A percentile compares a stretch with the other conserved stretches of the same genome.
These are phyloP conservation scores for Amphiura filiformis DNA, from an alignment of 35 echinoderm and acorn worm genomes.

Conservation along the genomic window DNA sequence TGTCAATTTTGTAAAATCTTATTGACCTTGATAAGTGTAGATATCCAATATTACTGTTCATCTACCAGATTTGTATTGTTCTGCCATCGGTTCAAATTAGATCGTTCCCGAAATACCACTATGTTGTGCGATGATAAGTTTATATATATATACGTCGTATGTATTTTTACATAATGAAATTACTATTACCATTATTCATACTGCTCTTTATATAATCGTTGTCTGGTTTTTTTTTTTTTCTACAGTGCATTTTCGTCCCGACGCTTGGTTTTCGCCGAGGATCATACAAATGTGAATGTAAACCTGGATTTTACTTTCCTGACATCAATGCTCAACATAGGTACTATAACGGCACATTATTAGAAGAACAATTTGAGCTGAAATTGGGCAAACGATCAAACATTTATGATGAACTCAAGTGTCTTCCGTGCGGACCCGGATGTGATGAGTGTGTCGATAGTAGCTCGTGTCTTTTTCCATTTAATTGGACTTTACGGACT, in stretches of 20 bases:
- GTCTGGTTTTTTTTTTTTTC: conserved; percentile 13
- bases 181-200: too few relatives aligned
- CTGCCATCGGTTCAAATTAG: too few relatives aligned
- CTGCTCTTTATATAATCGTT: neutral
- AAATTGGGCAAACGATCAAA: neutral
- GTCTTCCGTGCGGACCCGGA: conserved; percentile 74
- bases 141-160: too few relatives aligned
- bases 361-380: conserved; percentile 71
- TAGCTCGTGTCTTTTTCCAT: conserved; percentile 67
- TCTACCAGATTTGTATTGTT: too few relatives aligned
- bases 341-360: conserved; percentile 77
- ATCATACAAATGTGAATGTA: conserved; percentile 87
- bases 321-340: conserved; percentile 16
- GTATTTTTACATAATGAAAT: too few relatives aligned
- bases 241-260: conserved; percentile 68
- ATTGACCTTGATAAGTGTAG: too few relatives aligned
- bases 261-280: conserved; percentile 82
- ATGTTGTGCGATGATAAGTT: too few relatives aligned
- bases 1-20: too few relatives aligned
- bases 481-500: conserved; percentile 83
- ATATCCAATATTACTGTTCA: too few relatives aligned
- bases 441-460: conserved; percentile 78
- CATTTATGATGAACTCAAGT: conserved; percentile 51
- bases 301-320: conserved; percentile 84
- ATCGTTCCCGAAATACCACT: too few relatives aligned